phyloP scores from a whole-genome alignment of 2,797 vertebrate genomes.

The Enteromius radiatus region DNA sequence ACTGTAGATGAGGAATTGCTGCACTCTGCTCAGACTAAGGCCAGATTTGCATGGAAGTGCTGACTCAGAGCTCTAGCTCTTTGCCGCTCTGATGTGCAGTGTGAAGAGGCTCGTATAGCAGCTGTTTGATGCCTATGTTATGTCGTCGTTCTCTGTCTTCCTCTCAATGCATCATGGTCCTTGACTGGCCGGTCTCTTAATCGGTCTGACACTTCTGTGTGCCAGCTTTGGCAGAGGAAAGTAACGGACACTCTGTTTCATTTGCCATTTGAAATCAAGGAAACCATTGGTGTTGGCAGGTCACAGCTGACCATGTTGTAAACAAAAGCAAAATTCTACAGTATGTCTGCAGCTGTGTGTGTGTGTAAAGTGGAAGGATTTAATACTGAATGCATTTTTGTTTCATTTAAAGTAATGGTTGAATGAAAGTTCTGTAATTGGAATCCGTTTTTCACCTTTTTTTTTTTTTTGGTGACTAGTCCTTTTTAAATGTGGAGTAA shows the following conservation, averaged over 20 bases:
- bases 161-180: slow-evolving; percentile 12
- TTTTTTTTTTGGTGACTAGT: neutral
- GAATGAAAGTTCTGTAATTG: neutral
- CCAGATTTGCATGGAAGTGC: slow-evolving; percentile 61
- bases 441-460: no score
- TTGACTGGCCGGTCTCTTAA: slow-evolving; percentile 7
- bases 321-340: neutral
- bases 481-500: neutral
- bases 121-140: slow-evolving; percentile 65
- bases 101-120: slow-evolving; percentile 71
- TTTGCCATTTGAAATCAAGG: slow-evolving; percentile 18
- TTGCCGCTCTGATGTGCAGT: slow-evolving; percentile 71
- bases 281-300: neutral
- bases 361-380: neutral
- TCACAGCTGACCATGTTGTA: neutral
- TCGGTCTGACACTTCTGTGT: slow-evolving; percentile 23
- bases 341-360: neutral
- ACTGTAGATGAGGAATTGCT: slow-evolving; percentile 63
- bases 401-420: neutral
- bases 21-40: slow-evolving; percentile 53
- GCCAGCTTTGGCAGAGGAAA: slow-evolving; percentile 5
- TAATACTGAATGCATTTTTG: no score
- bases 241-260: neutral
- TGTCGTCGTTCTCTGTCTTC: neutral
- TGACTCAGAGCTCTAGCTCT: slow-evolving; percentile 75